These are phyloP conservation scores for Ectemnius cavifrons DNA, from an alignment of 2,888 invertebrate genomes.

Conservation along the genomic window DNA sequence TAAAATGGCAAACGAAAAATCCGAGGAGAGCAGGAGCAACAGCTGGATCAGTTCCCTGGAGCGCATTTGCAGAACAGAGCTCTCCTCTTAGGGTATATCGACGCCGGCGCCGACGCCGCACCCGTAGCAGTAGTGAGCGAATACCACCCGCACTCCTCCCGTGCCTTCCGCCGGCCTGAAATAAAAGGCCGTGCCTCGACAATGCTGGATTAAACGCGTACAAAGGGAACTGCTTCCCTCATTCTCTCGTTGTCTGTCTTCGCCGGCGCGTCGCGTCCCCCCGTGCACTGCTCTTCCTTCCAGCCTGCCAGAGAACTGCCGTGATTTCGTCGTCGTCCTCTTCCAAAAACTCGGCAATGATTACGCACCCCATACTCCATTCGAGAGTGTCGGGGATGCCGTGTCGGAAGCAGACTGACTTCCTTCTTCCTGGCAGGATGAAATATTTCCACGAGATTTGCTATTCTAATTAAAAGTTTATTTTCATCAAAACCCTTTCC, in stretches of 20 bases:
- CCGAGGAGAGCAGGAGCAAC: constrained; percentile 71
- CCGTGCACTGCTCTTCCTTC: constrained; percentile 5
- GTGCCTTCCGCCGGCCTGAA: constrained; percentile 67
- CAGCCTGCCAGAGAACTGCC: constrained; percentile 17
- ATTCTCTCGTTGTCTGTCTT: constrained; percentile 52
- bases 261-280: constrained; percentile 24
- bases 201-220: constrained; percentile 72
- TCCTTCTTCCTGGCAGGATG: constrained; percentile 10
- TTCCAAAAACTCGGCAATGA: constrained; percentile 62
- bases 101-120: constrained; percentile 59
- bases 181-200: constrained; percentile 74
- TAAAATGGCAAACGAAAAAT: constrained; percentile 76
- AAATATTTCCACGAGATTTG: no score
- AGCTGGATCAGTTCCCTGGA: constrained; percentile 78
- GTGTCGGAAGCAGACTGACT: constrained; percentile 39
- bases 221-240: constrained; percentile 69
- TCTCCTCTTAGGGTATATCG: constrained; percentile 75
- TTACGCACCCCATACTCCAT: constrained; percentile 45
- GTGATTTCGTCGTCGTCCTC: constrained; percentile 51
- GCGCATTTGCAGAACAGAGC: constrained; percentile 77
- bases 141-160: constrained; percentile 32
- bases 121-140: neutral
- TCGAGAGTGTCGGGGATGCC: constrained; percentile 17
- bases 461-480: no score
- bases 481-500: no score